phyloP scores from a whole-genome alignment of 2,888 invertebrate genomes.

The Drosophila meridionalis region DNA sequence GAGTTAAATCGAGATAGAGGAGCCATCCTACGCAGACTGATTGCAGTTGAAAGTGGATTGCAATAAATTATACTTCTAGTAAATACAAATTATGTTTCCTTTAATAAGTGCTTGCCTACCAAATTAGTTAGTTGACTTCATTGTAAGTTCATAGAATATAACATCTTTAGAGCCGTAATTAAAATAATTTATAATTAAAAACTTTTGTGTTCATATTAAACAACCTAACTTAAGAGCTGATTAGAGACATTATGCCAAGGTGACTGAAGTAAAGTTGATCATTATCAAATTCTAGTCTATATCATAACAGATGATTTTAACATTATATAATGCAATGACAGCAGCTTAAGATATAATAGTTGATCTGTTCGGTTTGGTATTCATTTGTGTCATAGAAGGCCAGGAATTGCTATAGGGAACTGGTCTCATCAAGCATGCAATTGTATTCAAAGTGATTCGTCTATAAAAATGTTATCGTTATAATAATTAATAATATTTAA shows the following conservation, averaged over 20 bases:
- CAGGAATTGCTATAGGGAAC: no score
- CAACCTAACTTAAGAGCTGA: background rate
- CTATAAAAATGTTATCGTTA: no score
- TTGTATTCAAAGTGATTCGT: no score
- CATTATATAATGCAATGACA: no score
- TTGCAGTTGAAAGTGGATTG: background rate
- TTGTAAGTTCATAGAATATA: background rate
- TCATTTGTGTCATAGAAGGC: no score
- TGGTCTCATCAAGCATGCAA: background rate
- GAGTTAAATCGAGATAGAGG: background rate
- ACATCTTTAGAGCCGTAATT: background rate
- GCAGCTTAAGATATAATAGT: background rate
- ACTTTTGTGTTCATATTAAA: background rate
- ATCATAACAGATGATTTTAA: background rate
- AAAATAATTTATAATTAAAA: background rate
- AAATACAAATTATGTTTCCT: background rate
- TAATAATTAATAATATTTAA: no score
- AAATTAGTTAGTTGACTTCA: background rate
- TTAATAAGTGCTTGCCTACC: background rate
- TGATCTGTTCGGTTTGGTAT: background rate
- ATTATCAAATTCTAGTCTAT: background rate
- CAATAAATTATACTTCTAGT: background rate
- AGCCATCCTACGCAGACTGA: background rate
- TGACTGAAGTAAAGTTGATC: background rate
- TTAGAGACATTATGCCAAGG: background rate